phyloP scores from a whole-genome alignment of 2,888 invertebrate species.

The Parascotia fuliginaria region DNA sequence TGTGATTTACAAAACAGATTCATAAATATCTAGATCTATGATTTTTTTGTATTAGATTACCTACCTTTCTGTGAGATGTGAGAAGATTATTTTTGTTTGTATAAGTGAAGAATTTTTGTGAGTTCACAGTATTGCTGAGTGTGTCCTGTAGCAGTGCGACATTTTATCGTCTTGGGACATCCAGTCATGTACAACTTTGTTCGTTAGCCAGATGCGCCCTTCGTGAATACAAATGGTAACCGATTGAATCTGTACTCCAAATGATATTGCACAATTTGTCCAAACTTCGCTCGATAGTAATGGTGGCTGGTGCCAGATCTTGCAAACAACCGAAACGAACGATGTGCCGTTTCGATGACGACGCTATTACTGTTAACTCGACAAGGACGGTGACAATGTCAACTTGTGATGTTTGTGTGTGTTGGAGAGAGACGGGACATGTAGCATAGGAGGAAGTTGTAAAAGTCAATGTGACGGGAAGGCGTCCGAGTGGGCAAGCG shows the following conservation, averaged over 20 bases:
- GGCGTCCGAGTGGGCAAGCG: constrained; percentile 23
- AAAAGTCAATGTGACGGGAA: constrained; percentile 44
- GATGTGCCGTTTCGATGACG: constrained; percentile 35
- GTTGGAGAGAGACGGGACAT: constrained; percentile 17
- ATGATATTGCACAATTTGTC: neutral
- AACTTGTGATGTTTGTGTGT: neutral
- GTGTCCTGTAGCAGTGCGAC: neutral
- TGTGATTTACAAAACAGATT: too few relatives aligned
- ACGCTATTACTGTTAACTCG: constrained; percentile 33
- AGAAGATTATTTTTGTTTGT: too few relatives aligned
- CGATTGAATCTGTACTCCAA: constrained; percentile 9
- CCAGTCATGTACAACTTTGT: neutral
- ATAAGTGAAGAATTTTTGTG: neutral
- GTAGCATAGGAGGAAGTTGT: constrained; percentile 30
- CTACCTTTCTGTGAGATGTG: too few relatives aligned
- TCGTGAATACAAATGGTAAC: constrained; percentile 14
- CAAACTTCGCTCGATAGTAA: constrained; percentile 10
- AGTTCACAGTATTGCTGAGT: neutral
- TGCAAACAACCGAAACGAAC: constrained; percentile 33
- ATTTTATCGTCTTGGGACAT: constrained; percentile 1
- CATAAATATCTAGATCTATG: too few relatives aligned
- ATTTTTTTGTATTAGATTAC: too few relatives aligned
- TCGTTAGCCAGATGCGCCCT: constrained; percentile 3
- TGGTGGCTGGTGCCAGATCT: constrained; percentile 26
- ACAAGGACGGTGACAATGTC: constrained; percentile 21